These are phyloP conservation scores for Aptenodytes patagonicus DNA, from an alignment of 2,113 vertebrate species.

Conservation along the genomic window DNA sequence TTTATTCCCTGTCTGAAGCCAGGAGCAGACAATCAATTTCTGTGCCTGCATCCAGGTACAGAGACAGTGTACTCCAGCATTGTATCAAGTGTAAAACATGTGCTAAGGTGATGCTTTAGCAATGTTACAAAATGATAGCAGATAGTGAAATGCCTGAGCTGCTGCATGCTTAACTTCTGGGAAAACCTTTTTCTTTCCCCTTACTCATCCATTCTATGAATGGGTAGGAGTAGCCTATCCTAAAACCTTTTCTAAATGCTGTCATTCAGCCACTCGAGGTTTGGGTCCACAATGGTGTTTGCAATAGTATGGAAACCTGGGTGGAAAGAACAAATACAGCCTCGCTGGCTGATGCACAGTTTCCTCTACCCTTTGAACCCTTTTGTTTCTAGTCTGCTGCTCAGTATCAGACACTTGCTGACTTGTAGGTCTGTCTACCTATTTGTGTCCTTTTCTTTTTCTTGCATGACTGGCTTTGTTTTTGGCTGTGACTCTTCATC, in stretches of 20 bases:
- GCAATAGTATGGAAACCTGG: not conserved
- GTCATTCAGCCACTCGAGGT: not conserved
- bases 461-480: not conserved
- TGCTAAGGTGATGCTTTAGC: not conserved
- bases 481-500: constrained; percentile 18
- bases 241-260: not conserved
- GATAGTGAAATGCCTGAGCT: not conserved
- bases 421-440: not conserved
- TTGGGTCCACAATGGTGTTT: not conserved
- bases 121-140: not conserved
- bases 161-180: not conserved
- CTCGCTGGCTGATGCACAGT: not conserved
- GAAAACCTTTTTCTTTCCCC: not conserved
- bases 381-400: not conserved
- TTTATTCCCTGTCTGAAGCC: not conserved
- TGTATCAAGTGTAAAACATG: not conserved
- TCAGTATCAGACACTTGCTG: not conserved
- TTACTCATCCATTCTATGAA: not conserved
- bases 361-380: not conserved
- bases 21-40: not conserved
- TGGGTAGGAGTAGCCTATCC: not conserved
- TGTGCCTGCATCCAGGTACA: not conserved
- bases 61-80: not conserved
- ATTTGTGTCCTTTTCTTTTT: not conserved
- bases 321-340: not conserved